phyloP scores from a whole-genome alignment of 2,888 invertebrate species.

The Oscheius myriophilus region DNA sequence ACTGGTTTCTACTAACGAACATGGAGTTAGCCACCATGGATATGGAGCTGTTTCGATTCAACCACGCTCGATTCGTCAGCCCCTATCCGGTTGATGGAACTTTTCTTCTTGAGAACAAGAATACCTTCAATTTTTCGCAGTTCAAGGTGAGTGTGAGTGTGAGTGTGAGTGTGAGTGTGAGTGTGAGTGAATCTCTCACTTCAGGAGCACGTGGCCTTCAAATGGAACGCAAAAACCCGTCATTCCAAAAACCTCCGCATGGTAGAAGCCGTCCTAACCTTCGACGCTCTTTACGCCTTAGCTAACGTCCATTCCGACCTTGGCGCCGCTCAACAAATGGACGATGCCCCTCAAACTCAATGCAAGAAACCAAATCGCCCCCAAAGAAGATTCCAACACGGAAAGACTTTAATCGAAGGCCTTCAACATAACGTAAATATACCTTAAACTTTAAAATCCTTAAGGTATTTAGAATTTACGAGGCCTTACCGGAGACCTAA shows the following conservation, averaged over 20 bases:
- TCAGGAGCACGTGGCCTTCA: conserved; percentile 43
- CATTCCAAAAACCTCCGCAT: conserved; percentile 30
- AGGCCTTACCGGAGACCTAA: conserved; percentile 54
- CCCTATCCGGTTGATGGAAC: conserved; percentile 60
- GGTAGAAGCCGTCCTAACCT: conserved; percentile 60
- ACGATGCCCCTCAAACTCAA: conserved; percentile 39
- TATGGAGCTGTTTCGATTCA: conserved; percentile 69
- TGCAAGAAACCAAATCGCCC: conserved; percentile 57
- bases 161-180: too few relatives aligned
- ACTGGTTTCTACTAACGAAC: conserved; percentile 69
- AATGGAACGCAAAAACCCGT: conserved; percentile 42
- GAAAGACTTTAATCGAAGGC: conserved; percentile 48
- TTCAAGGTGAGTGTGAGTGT: conserved; percentile 34
- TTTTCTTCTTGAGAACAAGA: conserved; percentile 50
- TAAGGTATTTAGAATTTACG: conserved; percentile 37
- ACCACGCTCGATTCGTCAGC: conserved; percentile 69
- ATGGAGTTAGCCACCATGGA: conserved; percentile 68
- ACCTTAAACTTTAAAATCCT: neutral
- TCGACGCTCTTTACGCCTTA: conserved; percentile 59
- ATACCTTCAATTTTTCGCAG: conserved; percentile 52
- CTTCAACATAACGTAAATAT: conserved; percentile 41
- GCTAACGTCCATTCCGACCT: conserved; percentile 48
- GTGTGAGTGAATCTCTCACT: neutral
- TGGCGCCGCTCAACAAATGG: conserved; percentile 39
- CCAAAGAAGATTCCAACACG: conserved; percentile 60